Evolutionary conservation across 37 sponge, comb jelly and placozoan genomes (phyloP).

Genomic region (Petrosia ficiformis): DNA sequence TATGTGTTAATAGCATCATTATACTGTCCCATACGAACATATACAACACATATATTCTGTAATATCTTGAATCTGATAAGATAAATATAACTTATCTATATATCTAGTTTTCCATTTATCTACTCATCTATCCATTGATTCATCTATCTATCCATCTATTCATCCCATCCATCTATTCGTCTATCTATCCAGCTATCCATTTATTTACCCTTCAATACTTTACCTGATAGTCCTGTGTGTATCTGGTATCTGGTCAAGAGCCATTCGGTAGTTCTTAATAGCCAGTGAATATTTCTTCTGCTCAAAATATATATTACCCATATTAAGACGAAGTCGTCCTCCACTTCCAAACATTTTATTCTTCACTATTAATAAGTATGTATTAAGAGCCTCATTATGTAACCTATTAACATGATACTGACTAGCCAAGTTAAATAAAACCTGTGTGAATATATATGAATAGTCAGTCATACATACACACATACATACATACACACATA

Average conservation of each 20-base stretch:
- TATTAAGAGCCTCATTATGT: constrained; percentile 85
- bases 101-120: too few relatives aligned
- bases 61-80: constrained; percentile 78
- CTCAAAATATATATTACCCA: constrained; percentile 95
- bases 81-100: too few relatives aligned
- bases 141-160: too few relatives aligned
- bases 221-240: constrained; percentile 67
- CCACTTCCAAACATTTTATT: constrained; percentile 93
- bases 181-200: too few relatives aligned
- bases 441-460: constrained; percentile 29
- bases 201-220: too few relatives aligned
- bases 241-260: constrained; percentile 90
- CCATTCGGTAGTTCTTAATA: constrained; percentile 97
- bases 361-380: constrained; percentile 94
- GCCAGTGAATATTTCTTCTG: constrained; percentile 92
- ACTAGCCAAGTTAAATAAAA: constrained; percentile 89
- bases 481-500: too few relatives aligned
- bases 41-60: constrained; percentile 88
- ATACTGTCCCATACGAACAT: constrained; percentile 92
- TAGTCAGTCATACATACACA: not conserved
- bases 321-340: constrained; percentile 90
- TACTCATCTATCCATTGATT: too few relatives aligned
- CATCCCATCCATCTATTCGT: too few relatives aligned
- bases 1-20: constrained; percentile 90
- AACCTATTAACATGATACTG: constrained; percentile 82